These are phyloP conservation scores for Oreochromis aureus DNA, from an alignment of 2,113 vertebrate species.

Conservation along the genomic window DNA sequence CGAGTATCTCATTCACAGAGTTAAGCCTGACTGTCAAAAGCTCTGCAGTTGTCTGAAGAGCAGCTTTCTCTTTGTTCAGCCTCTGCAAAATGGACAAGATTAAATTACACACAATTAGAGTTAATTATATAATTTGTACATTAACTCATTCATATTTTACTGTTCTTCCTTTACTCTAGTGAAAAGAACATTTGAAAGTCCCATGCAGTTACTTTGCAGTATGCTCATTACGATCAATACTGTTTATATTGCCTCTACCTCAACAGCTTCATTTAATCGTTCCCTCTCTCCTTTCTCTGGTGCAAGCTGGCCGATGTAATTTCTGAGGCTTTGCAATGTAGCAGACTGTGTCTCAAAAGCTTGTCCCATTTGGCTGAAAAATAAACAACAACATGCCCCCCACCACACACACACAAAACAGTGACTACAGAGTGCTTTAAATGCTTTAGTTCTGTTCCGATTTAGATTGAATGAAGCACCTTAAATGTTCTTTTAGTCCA, in stretches of 20 bases:
- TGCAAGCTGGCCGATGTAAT: conserved; percentile 70
- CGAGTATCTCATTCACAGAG: conserved; percentile 70
- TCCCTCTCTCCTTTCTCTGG: conserved; percentile 63
- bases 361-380: conserved; percentile 63
- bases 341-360: conserved; percentile 66
- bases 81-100: conserved; percentile 41
- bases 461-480: conserved; percentile 45
- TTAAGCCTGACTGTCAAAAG: conserved; percentile 71
- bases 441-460: neutral
- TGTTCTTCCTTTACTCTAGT: neutral
- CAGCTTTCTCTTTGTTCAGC: conserved; percentile 69
- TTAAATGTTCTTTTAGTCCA: conserved; percentile 62
- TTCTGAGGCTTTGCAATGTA: conserved; percentile 70
- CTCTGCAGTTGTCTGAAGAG: conserved; percentile 65
- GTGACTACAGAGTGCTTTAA: neutral
- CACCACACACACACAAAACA: neutral
- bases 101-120: neutral
- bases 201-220: conserved; percentile 20
- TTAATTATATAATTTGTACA: neutral
- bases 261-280: conserved; percentile 55
- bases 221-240: conserved; percentile 33
- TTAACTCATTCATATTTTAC: neutral
- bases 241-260: conserved; percentile 51
- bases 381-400: neutral
- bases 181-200: neutral